Evolutionary conservation across 1,140 invertebrate genomes (phyloP).

Genomic region (fruit fly (Drosophila melanogaster)): DNA sequence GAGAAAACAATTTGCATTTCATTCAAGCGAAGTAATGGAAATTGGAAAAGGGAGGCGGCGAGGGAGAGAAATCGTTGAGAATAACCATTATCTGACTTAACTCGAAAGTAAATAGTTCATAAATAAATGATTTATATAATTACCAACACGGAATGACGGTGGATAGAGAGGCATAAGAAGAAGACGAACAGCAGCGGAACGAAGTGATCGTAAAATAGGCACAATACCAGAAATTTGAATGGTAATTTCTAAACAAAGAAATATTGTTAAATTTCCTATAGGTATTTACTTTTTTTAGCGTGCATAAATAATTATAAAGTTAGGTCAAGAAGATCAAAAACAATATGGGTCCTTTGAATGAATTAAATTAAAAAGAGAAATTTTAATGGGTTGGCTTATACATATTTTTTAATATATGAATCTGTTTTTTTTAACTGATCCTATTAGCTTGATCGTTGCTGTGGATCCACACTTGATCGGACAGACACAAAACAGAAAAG

Average conservation of each 20-base stretch:
- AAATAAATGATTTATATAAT: constrained; percentile 70
- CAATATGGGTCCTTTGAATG: too few relatives aligned
- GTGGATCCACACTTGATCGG: constrained; percentile 13
- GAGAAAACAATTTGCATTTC: constrained; percentile 37
- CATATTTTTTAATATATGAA: too few relatives aligned
- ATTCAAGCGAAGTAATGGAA: constrained; percentile 14
- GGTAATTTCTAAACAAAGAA: too few relatives aligned
- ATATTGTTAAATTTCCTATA: too few relatives aligned
- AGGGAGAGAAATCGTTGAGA: constrained; percentile 14
- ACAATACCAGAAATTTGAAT: constrained; percentile 1
- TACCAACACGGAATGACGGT: constrained; percentile 44
- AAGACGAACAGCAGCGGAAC: constrained; percentile 4
- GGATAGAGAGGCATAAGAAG: constrained; percentile 4
- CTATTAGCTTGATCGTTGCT: neutral
- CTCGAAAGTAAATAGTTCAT: constrained; percentile 71
- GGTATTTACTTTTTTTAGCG: too few relatives aligned
- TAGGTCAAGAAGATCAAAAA: too few relatives aligned
- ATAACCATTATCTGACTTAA: constrained; percentile 47
- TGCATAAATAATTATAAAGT: too few relatives aligned
- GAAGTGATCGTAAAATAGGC: constrained; percentile 3
- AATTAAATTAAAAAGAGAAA: too few relatives aligned
- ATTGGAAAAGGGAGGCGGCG: neutral
- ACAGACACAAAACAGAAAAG: constrained; percentile 21
- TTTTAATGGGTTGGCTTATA: too few relatives aligned
- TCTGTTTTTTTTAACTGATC: neutral